Conservation (phyloP, 2,113 vertebrate genomes). For the Lagopus muta region DNA sequence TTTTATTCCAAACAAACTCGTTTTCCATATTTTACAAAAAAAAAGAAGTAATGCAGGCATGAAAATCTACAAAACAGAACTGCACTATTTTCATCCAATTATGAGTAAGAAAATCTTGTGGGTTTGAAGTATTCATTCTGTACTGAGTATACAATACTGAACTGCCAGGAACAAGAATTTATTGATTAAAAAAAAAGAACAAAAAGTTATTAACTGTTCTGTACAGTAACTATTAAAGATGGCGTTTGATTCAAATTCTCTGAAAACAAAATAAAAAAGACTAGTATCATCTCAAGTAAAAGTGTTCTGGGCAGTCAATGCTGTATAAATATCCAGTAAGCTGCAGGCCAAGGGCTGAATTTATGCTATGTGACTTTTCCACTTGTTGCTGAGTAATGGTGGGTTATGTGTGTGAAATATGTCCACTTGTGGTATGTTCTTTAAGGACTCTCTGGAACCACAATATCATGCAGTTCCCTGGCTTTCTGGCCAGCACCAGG, state of each 20-base stretch:
- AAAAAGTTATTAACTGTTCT: neutral
- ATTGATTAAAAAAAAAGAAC: conserved; percentile 54
- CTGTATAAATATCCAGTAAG: neutral
- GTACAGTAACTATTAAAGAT: conserved; percentile 24
- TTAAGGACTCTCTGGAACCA: neutral
- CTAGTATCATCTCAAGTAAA: neutral
- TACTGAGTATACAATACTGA: conserved; percentile 16
- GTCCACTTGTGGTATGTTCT: neutral
- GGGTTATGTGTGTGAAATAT: neutral
- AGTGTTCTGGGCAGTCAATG: conserved; percentile 18
- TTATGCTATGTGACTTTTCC: neutral
- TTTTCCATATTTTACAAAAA: neutral
- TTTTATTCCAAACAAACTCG: neutral
- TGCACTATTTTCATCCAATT: conserved; percentile 14
- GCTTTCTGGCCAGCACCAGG: neutral
- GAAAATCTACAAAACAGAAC: neutral
- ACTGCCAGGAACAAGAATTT: conserved; percentile 48
- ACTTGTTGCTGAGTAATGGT: neutral
- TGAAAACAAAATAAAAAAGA: conserved; percentile 50
- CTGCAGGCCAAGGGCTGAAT: neutral
- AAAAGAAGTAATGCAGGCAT: neutral
- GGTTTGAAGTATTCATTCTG: conserved; percentile 30
- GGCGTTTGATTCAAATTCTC: conserved; percentile 8
- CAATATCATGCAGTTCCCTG: neutral
- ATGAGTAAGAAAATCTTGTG: neutral